Conservation (phyloP, 2,888 invertebrate genomes). For the Drosophila trichaetosa region DNA sequence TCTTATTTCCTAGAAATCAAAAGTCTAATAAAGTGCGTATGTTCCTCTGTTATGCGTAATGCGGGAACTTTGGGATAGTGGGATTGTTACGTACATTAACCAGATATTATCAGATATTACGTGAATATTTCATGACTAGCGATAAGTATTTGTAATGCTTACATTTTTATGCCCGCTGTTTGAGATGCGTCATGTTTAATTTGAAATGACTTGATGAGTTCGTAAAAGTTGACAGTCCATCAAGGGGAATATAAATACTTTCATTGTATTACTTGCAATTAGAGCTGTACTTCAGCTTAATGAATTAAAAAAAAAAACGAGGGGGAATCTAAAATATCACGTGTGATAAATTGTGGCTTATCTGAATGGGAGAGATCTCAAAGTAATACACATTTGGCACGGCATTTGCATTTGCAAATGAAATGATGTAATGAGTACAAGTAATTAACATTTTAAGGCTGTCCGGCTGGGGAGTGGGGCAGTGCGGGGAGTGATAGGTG, state of each 20-base stretch:
- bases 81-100: slow-evolving; percentile 5
- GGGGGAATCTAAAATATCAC: not conserved
- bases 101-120: slow-evolving; percentile 24
- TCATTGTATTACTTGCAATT: slow-evolving; percentile 21
- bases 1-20: not conserved
- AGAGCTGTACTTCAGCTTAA: slow-evolving; percentile 34
- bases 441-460: slow-evolving; percentile 68
- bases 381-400: slow-evolving; percentile 46
- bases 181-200: slow-evolving; percentile 41
- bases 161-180: not conserved
- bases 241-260: slow-evolving; percentile 10
- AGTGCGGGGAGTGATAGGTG: not conserved
- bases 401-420: slow-evolving; percentile 37
- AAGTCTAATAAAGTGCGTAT: no score
- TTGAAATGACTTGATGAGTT: slow-evolving; percentile 16
- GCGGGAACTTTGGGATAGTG: not conserved
- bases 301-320: slow-evolving; percentile 36
- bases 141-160: slow-evolving; percentile 10
- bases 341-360: slow-evolving; percentile 37
- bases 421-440: slow-evolving; percentile 65
- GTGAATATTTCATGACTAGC: slow-evolving; percentile 10
- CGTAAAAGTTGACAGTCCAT: slow-evolving; percentile 19
- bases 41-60: not conserved
- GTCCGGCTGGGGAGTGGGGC: not conserved
- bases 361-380: slow-evolving; percentile 29